Evolutionary conservation across 2,113 vertebrate genomes (phyloP).

Genomic region (Poecile atricapillus): DNA sequence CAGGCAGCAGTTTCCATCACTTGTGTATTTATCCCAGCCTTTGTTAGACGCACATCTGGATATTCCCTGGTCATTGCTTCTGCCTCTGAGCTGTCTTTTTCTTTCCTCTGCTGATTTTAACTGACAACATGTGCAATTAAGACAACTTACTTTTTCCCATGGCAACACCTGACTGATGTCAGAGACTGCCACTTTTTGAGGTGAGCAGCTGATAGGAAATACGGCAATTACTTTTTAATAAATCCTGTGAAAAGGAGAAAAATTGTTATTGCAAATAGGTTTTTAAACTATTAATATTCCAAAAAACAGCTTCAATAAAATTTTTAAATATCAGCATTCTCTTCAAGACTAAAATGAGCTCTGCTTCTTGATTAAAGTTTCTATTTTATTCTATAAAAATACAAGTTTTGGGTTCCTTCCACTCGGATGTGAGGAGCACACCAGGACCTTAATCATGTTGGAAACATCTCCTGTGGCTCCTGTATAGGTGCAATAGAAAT

Average conservation of each 20-base stretch:
- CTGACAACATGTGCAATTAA: neutral
- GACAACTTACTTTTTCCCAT: conserved; percentile 10
- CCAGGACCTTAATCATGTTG: neutral
- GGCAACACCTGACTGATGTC: neutral
- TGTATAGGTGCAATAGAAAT: neutral
- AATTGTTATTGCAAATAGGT: neutral
- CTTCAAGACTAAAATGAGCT: neutral
- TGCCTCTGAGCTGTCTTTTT: neutral
- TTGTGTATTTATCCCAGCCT: neutral
- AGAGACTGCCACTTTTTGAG: neutral
- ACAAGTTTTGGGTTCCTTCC: neutral
- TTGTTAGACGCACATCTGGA: neutral
- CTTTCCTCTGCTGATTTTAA: neutral
- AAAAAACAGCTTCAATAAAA: neutral
- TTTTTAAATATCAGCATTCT: neutral
- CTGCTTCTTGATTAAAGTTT: neutral
- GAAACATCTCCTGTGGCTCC: neutral
- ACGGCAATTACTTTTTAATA: neutral
- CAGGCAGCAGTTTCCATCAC: neutral
- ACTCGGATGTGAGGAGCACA: neutral
- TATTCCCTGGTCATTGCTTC: neutral
- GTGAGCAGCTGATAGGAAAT: neutral
- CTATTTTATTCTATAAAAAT: neutral
- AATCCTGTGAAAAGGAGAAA: neutral
- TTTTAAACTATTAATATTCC: neutral